Conservation (phyloP, 2,797 vertebrate genomes). For the Sebastes cheni region DNA sequence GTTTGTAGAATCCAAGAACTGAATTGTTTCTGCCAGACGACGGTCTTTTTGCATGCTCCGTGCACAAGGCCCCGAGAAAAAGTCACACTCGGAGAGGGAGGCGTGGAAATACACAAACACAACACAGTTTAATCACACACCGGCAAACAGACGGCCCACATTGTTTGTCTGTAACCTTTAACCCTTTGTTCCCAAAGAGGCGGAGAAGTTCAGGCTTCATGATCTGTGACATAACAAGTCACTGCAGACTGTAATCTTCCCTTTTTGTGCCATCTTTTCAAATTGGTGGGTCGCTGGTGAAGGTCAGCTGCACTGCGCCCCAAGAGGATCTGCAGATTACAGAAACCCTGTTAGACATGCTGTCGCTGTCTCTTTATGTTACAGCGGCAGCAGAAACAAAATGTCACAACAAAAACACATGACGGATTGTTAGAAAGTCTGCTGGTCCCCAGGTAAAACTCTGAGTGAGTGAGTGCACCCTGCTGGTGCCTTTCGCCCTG, state of each 20-base stretch:
- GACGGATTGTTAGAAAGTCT: neutral
- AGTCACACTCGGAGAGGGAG: constrained; percentile 32
- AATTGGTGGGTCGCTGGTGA: neutral
- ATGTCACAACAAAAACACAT: neutral
- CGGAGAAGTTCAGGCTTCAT: constrained; percentile 42
- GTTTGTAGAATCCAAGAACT: constrained; percentile 35
- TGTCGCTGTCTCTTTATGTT: neutral
- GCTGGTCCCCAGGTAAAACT: neutral
- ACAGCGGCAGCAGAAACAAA: neutral
- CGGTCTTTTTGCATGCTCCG: constrained; percentile 27
- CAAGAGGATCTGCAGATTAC: neutral
- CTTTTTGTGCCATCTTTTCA: neutral
- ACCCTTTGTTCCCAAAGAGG: constrained; percentile 61
- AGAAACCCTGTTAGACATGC: neutral
- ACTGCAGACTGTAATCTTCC: neutral
- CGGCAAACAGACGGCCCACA: constrained; percentile 57
- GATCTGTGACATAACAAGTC: constrained; percentile 41
- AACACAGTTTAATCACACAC: constrained; percentile 36
- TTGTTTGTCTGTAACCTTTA: constrained; percentile 63
- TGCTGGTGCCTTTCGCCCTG: neutral
- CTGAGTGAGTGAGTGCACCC: neutral
- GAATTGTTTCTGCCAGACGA: constrained; percentile 47
- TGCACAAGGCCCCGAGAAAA: constrained; percentile 31
- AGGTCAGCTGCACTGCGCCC: neutral
- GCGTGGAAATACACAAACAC: constrained; percentile 35